Percentiles rank a stretch among this genome's conserved stretches.
These are phyloP conservation scores for Sander vitreus DNA, from an alignment of 2,113 vertebrate species.

Conservation along the genomic window DNA sequence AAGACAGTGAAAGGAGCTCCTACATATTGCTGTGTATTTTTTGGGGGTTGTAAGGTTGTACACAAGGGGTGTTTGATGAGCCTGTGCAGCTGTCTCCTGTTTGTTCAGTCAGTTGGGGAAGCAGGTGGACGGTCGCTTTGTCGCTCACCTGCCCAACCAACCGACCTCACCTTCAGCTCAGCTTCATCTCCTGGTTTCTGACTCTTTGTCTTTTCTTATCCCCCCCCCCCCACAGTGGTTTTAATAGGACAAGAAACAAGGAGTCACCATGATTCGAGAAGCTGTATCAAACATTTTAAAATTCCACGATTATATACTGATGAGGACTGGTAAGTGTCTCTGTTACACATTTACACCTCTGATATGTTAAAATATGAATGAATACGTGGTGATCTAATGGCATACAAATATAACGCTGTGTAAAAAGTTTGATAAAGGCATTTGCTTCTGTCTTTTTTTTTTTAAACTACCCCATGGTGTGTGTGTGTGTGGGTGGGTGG, in stretches of 20 bases:
- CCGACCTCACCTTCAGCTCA: not conserved
- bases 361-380: not conserved
- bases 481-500: too few relatives aligned
- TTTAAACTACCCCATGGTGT: too few relatives aligned
- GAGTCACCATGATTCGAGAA: slow-evolving; percentile 86
- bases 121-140: slow-evolving; percentile 43
- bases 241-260: slow-evolving; percentile 34
- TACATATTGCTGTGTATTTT: slow-evolving; percentile 1
- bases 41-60: not conserved
- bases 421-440: not conserved
- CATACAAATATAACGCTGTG: not conserved
- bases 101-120: slow-evolving; percentile 69
- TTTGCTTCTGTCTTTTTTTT: not conserved
- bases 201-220: not conserved
- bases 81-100: slow-evolving; percentile 79
- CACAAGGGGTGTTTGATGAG: slow-evolving; percentile 54
- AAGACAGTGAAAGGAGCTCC: not conserved
- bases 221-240: not conserved
- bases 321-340: slow-evolving; percentile 86
- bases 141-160: slow-evolving; percentile 21
- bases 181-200: not conserved
- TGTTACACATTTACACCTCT: not conserved
- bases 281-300: slow-evolving; percentile 78
- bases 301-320: slow-evolving; percentile 84
- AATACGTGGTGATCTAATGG: not conserved